Conservation (phyloP, 2,113 vertebrate species). For the Epinephelus moara region DNA sequence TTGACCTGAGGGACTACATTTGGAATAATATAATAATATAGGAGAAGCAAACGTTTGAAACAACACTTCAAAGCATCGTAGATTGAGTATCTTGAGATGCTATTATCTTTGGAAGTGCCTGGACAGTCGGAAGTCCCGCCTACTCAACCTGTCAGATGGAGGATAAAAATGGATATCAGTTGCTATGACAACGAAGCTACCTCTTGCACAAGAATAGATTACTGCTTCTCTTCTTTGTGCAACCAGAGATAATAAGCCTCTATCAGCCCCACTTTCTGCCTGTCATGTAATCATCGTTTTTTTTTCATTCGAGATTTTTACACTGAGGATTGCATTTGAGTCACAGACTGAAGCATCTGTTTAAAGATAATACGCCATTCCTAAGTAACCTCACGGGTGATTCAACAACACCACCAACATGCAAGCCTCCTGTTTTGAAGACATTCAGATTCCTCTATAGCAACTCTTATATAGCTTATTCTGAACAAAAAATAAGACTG, state of each 20-base stretch:
- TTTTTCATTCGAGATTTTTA: background rate
- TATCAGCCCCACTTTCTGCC: conserved; percentile 30
- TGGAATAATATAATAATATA: background rate
- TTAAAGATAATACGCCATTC: background rate
- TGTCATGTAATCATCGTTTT: conserved; percentile 33
- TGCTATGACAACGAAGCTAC: conserved; percentile 70
- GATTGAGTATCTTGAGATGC: background rate
- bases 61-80: background rate
- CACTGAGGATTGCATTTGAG: conserved; percentile 7
- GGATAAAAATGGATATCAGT: conserved; percentile 73
- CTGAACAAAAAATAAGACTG: background rate
- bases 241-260: conserved; percentile 57
- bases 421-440: background rate
- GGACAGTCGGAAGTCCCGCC: conserved; percentile 59
- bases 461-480: background rate
- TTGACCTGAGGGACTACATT: too few species aligned
- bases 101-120: background rate
- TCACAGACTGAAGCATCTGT: background rate
- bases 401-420: background rate
- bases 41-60: background rate
- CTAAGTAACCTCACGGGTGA: background rate
- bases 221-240: conserved; percentile 59
- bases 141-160: conserved; percentile 36
- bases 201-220: conserved; percentile 67
- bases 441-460: background rate